phyloP scores from a whole-genome alignment of 37 sponge, comb jelly and placozoan genomes.

The Theonella swinhoei region DNA sequence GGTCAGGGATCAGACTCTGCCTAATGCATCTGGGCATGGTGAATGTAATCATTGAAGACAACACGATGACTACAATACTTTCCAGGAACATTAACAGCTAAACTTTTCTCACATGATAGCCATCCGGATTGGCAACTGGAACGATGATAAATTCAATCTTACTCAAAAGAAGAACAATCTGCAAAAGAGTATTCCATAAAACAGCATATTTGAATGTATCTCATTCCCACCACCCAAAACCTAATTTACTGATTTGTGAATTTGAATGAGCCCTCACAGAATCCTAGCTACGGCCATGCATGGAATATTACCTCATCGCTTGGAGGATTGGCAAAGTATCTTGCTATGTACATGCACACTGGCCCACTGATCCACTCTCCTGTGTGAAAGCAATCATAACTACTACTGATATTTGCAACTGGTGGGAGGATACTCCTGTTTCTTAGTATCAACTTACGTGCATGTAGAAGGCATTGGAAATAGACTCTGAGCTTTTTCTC shows the following conservation, averaged over 20 bases:
- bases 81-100: too few relatives aligned
- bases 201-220: too few relatives aligned
- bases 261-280: too few relatives aligned
- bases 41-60: too few relatives aligned
- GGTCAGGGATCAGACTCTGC: too few relatives aligned
- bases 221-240: too few relatives aligned
- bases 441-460: conserved; percentile 71
- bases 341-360: conserved; percentile 59
- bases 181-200: background rate
- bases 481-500: conserved; percentile 54
- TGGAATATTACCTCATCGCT: too few relatives aligned
- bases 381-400: background rate
- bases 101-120: conserved; percentile 60
- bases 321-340: conserved; percentile 26
- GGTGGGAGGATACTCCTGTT: too few relatives aligned
- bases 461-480: conserved; percentile 71
- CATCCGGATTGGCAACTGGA: conserved; percentile 86
- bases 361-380: conserved; percentile 80
- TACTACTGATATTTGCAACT: background rate
- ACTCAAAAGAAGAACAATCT: conserved; percentile 41
- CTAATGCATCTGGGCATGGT: too few relatives aligned
- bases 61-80: too few relatives aligned
- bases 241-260: too few relatives aligned
- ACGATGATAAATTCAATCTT: conserved; percentile 69
- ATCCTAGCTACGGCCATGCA: too few relatives aligned